Evolutionary conservation across 2,113 vertebrate genomes (phyloP).

Genomic region (Marmota monax): DNA sequence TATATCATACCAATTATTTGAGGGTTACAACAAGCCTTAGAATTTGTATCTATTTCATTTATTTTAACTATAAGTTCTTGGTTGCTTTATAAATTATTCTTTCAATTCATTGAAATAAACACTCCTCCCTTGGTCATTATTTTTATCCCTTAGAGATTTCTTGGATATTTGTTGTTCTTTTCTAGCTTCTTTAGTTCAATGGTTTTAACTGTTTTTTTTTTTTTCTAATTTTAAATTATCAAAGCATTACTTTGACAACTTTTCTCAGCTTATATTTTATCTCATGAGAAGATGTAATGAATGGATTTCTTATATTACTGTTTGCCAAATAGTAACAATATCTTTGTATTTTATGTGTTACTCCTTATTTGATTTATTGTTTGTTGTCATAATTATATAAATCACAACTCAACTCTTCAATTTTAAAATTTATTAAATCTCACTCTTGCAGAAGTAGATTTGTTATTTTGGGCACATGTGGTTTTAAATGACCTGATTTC

Average conservation of each 20-base stretch:
- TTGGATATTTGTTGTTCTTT: not conserved
- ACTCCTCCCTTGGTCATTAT: not conserved
- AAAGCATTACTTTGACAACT: not conserved
- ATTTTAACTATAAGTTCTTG: not conserved
- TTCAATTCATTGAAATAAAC: not conserved
- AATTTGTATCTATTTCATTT: not conserved
- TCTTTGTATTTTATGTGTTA: not conserved
- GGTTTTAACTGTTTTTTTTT: not conserved
- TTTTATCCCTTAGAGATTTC: not conserved
- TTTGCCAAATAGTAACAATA: not conserved
- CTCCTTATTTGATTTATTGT: not conserved
- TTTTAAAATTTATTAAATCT: not conserved
- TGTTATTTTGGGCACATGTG: not conserved
- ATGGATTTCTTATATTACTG: not conserved
- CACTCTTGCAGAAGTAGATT: not conserved
- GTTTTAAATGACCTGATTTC: constrained; percentile 7
- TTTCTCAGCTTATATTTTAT: not conserved
- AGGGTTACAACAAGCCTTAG: not conserved
- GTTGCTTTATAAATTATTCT: not conserved
- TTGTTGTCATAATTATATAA: not conserved
- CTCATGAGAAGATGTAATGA: not conserved
- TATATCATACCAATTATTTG: not conserved
- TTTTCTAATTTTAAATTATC: not conserved
- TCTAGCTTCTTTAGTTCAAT: not conserved
- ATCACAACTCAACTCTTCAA: not conserved